Percentiles rank a stretch among this genome's conserved stretches.
These are phyloP conservation scores for Aurelia coerulea DNA, from an alignment of 30 jellyfish, hydroid and myxozoan species.

Conservation along the genomic window DNA sequence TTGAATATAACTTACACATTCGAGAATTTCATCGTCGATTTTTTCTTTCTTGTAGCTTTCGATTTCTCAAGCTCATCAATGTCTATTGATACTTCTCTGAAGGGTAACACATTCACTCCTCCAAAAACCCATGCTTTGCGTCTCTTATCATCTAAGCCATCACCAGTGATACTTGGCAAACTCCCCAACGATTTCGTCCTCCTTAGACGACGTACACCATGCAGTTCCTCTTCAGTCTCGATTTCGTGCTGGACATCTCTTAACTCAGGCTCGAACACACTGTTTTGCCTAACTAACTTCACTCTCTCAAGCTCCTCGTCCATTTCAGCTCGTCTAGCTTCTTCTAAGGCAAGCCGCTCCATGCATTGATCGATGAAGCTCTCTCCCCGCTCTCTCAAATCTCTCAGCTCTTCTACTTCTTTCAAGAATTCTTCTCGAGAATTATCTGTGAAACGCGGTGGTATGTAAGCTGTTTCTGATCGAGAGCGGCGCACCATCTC, in stretches of 20 bases:
- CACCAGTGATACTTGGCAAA: constrained; percentile 13
- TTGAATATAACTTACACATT: background rate
- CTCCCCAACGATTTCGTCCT: constrained; percentile 43
- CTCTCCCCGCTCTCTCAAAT: background rate
- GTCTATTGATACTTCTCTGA: constrained; percentile 40
- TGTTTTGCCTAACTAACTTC: constrained; percentile 6
- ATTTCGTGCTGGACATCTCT: background rate
- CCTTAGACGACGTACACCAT: constrained; percentile 14
- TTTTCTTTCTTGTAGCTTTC: background rate
- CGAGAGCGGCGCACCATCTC: constrained; percentile 15
- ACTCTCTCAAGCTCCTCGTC: constrained; percentile 9
- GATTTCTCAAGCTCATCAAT: background rate
- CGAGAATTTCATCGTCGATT: background rate
- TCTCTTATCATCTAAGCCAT: background rate
- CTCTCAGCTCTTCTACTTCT: constrained; percentile 7
- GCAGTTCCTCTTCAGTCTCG: constrained; percentile 1
- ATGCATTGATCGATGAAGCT: constrained; percentile 15
- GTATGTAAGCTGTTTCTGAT: constrained; percentile 3
- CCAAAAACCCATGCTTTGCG: constrained; percentile 66
- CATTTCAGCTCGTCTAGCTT: background rate
- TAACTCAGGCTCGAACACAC: background rate
- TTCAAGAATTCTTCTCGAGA: background rate
- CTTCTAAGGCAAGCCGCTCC: constrained; percentile 1
- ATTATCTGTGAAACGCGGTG: background rate
- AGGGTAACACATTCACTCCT: constrained; percentile 55